Evolutionary conservation across 2,888 invertebrate species (phyloP), one percentile per base, ranked within the genome.

Genomic region (Sisyra terminalis): DNA sequence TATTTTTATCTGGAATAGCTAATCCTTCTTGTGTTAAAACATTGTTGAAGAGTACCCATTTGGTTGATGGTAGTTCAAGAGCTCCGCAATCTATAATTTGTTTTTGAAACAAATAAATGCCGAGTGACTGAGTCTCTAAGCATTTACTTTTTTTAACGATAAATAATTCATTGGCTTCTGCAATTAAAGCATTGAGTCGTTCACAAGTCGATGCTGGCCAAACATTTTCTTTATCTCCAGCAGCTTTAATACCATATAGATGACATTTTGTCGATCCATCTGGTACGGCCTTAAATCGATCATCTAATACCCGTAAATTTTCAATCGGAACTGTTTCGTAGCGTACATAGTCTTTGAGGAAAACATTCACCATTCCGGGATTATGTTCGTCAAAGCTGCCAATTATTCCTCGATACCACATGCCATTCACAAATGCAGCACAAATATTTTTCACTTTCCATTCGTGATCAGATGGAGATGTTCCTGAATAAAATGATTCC

Each of bases 241-340:
- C 78, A 0, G 87, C 78, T 16, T 64, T 59, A 8, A 88, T 69
- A 14, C 79, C 78, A 2, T 71, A 72, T 40, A 89, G 56, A 54
- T 78, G 77, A 47, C 86, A 79, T 48, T 71, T 71, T 15, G 76
- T 63, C 0, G 75, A 73, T 1, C 73, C 72, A 45, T 73, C 70
- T 0, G 70, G 67, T 1, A 70, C 57, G 0, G 57, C 55, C 6
- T 58, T 53, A 47, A 79, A 78, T 7, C 66, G 57, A 1, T 60
- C 51, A 9, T 66, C 55, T 3, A 83, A 60, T 2, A 64, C 59
- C 40, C 65, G 70, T 13, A 84, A 56, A 38, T 64, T 56, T 2
- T 60, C 53, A 0, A 53, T 40, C 0, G 58, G 54, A 10, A 78
- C 63, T 1, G 60, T 61, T 48, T 73, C 70, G 2, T 65, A 60